Evolutionary conservation across 1,140 invertebrate genomes (phyloP).

Genomic region (Saccostrea echinata): DNA sequence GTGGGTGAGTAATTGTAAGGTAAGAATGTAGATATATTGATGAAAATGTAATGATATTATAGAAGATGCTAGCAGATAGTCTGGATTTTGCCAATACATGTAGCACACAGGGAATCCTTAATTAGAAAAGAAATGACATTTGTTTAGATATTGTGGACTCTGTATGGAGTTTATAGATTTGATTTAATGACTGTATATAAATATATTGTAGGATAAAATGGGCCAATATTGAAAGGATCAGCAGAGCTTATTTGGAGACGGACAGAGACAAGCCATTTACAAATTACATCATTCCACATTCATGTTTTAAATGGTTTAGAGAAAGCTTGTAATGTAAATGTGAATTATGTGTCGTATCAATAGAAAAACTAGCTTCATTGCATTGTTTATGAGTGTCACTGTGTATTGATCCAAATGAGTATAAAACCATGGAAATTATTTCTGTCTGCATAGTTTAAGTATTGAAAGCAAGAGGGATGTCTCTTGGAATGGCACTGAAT

Average conservation of each 20-base stretch:
- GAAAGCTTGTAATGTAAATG: neutral
- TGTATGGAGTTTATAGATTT: neutral
- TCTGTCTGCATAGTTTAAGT: constrained; percentile 25
- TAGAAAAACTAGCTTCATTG: constrained; percentile 19
- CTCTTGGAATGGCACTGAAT: constrained; percentile 15
- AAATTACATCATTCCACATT: neutral
- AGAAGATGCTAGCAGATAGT: neutral
- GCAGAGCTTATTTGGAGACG: neutral
- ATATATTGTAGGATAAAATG: neutral
- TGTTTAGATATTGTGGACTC: neutral
- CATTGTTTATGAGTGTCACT: neutral
- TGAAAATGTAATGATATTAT: constrained; percentile 2
- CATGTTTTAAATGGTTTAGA: neutral
- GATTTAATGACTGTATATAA: constrained; percentile 9
- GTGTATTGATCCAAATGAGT: neutral
- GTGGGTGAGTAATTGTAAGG: neutral
- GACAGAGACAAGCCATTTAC: neutral
- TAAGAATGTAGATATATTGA: constrained; percentile 1
- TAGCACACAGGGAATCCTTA: neutral
- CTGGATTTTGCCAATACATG: neutral
- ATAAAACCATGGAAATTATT: constrained; percentile 29
- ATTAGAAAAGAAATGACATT: neutral
- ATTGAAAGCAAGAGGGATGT: neutral
- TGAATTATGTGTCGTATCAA: neutral
- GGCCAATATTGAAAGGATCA: neutral